These are phyloP conservation scores for Eubasilissa regina DNA, from an alignment of 1,140 invertebrate genomes.

Conservation along the genomic window DNA sequence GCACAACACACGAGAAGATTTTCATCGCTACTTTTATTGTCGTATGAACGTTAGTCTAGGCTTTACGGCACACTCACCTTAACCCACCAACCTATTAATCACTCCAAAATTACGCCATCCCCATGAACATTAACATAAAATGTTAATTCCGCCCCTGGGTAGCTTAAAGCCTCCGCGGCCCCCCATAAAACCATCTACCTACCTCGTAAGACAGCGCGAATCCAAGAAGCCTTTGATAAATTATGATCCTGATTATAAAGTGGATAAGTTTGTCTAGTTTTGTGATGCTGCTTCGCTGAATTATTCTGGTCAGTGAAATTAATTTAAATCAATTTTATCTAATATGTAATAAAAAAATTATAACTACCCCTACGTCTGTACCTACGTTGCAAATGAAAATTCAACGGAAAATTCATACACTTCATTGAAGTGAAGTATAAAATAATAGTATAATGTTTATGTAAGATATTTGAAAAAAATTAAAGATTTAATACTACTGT, in stretches of 20 bases:
- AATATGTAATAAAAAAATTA: too few species aligned
- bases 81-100: slow-evolving; percentile 16
- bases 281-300: too few species aligned
- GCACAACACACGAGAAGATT: slow-evolving; percentile 1
- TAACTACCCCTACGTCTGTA: too few species aligned
- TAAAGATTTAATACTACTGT: too few species aligned
- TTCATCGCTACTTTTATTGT: slow-evolving; percentile 7
- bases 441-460: too few species aligned
- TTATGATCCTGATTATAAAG: slow-evolving; percentile 8
- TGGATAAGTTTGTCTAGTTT: slow-evolving; percentile 1
- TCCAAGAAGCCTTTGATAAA: slow-evolving; percentile 25
- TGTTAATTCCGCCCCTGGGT: slow-evolving; percentile 27
- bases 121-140: slow-evolving; percentile 35
- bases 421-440: too few species aligned
- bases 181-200: neutral
- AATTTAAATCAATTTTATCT: too few species aligned
- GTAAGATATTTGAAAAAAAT: too few species aligned
- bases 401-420: too few species aligned
- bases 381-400: too few species aligned
- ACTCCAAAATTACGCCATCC: slow-evolving; percentile 27
- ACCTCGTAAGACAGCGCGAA: slow-evolving; percentile 4
- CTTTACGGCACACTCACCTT: slow-evolving; percentile 22
- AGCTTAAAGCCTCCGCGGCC: slow-evolving; percentile 8
- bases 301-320: too few species aligned
- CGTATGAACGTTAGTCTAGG: neutral